Evolutionary conservation across 2,113 vertebrate genomes (phyloP), one percentile per base, ranked within the genome.

Genomic region (Myanophis thanlyinensis): DNA sequence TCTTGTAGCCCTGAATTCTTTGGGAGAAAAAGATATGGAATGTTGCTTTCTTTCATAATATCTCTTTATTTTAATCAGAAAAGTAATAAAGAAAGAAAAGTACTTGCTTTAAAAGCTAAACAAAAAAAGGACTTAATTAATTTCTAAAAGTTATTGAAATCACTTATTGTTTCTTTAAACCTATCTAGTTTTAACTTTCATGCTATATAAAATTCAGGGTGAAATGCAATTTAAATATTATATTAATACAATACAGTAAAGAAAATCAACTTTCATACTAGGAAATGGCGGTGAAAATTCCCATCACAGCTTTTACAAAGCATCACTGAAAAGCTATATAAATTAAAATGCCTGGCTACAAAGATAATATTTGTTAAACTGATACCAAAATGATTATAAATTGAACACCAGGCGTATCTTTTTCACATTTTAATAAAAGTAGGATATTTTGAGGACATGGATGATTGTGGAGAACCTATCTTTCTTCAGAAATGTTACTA

Each of bases 1-100:
- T 92, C 88, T 94, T 56, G 62, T 91, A 90, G 94, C 46, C 9
- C 44, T 54, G 30, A 49, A 9, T 93, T 94, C 10, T 89, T 59
- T 92, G 67, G 89, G 89, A 40, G 15, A 40, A 80, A 80, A 80
- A 80, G 87, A 2, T 5, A 46, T 93, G 90, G 46, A 67, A 93
- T 62, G 30, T 85, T 56, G 91, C 6, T 47, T 80, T 44, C 46
- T 90, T 22, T 94, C 53, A 94, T 20, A 35, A 92, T 91, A 59
- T 23, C 0, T 0, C 52, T 93, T 93, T 80, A 44, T 90, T 80
- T 5, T 84, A 54, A 10, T 0, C 59, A 4, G 8, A 27, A 89
- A 46, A 67, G 27, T 89, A 49, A 51, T 51, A 44, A 80, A 27
- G 54, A 59, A 27, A 59, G 25, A 59, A 59, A 59, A 51, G 40